Evolutionary conservation across 2,797 vertebrate species (phyloP).

Genomic region (Sciurus carolinensis): DNA sequence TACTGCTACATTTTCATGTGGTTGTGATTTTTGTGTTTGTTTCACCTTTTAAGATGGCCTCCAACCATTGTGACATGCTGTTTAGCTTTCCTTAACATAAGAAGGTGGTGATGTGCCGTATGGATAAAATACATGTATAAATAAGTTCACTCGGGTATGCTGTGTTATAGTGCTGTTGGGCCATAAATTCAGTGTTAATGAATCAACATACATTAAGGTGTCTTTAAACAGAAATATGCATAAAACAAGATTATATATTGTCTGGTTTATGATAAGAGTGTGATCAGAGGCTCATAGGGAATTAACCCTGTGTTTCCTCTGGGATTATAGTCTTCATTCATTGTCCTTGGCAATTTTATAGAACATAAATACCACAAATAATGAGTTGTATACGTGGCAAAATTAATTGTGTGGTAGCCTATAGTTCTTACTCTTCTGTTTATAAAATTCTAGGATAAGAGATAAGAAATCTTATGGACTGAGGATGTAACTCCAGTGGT

Average conservation of each 20-base stretch:
- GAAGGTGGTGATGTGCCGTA: neutral
- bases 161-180: neutral
- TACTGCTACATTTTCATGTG: neutral
- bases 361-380: neutral
- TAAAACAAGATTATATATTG: neutral
- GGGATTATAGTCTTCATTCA: neutral
- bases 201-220: neutral
- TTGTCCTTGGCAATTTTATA: neutral
- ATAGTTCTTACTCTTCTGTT: neutral
- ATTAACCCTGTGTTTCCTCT: neutral
- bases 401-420: neutral
- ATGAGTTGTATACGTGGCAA: neutral
- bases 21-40: neutral
- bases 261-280: neutral
- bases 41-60: conserved; percentile 6
- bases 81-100: neutral
- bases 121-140: neutral
- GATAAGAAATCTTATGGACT: neutral
- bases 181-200: neutral
- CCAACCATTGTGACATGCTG: neutral
- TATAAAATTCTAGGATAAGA: neutral
- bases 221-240: conserved; percentile 12
- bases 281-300: neutral
- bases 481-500: neutral
- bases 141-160: neutral